phyloP scores from a whole-genome alignment of 2,888 invertebrate genomes.

The Chydorus sphaericus region DNA sequence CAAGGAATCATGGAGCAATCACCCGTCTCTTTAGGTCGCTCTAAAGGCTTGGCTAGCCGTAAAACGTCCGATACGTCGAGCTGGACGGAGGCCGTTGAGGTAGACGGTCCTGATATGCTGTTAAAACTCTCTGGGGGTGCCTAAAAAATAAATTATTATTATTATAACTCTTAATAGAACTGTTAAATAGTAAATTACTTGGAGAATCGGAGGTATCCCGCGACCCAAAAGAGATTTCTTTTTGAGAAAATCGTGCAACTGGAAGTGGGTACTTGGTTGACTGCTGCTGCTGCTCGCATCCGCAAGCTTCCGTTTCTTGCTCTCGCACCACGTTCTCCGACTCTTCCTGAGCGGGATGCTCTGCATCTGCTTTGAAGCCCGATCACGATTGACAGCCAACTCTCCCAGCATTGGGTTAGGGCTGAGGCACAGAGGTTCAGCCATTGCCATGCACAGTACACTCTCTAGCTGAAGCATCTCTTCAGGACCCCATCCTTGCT shows the following conservation, averaged over 20 bases:
- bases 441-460: constrained; percentile 66
- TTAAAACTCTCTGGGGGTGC: neutral
- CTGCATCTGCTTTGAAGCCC: neutral
- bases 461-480: constrained; percentile 67
- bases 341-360: neutral
- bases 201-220: constrained; percentile 3
- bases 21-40: constrained; percentile 44
- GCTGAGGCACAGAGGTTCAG: constrained; percentile 76
- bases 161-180: too few species aligned
- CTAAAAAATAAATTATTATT: too few species aligned
- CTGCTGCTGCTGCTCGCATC: neutral
- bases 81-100: neutral
- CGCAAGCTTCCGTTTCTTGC: neutral
- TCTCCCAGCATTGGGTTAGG: constrained; percentile 56
- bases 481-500: constrained; percentile 50
- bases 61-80: constrained; percentile 21
- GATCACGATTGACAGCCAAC: neutral
- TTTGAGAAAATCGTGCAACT: constrained; percentile 10
- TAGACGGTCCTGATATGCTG: neutral
- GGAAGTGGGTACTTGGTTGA: neutral
- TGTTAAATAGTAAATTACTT: too few species aligned
- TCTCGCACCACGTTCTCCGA: neutral
- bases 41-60: constrained; percentile 40
- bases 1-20: constrained; percentile 66
- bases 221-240: neutral